Conservation (phyloP, 2,113 vertebrate genomes). For the Labrus mixtus region DNA sequence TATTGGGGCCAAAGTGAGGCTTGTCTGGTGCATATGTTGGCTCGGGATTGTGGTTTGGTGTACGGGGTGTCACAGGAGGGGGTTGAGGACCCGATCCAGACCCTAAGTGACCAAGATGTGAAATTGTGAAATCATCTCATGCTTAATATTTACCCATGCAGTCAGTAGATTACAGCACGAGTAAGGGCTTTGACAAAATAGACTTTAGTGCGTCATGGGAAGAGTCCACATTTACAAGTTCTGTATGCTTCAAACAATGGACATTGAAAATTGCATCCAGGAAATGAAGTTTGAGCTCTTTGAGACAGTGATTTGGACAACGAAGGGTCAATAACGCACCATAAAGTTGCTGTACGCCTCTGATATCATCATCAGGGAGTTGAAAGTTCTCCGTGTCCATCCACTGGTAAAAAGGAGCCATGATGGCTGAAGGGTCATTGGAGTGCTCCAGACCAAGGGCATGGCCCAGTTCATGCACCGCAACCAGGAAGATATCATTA, state of each 20-base stretch:
- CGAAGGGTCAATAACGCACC: conserved; percentile 66
- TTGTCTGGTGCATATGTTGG: conserved; percentile 77
- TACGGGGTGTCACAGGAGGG: conserved; percentile 72
- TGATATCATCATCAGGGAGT: conserved; percentile 89
- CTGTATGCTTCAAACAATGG: no score
- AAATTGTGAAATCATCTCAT: neutral
- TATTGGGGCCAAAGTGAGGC: conserved; percentile 85
- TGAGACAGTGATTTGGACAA: neutral
- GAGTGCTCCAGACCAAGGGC: conserved; percentile 93
- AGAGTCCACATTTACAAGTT: no score
- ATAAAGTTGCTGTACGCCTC: conserved; percentile 91
- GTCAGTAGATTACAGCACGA: no score
- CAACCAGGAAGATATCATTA: conserved; percentile 91
- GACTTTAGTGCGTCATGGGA: no score
- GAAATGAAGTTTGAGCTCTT: neutral
- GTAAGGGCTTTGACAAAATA: no score
- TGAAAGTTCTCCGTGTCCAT: conserved; percentile 93
- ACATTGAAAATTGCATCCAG: neutral
- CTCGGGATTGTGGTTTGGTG: conserved; percentile 58
- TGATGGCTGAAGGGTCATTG: conserved; percentile 91
- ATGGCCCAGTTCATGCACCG: conserved; percentile 92
- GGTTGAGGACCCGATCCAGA: conserved; percentile 68
- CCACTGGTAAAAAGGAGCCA: conserved; percentile 96
- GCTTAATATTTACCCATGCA: neutral
- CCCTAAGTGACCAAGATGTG: conserved; percentile 59